Evolutionary conservation across 2,888 invertebrate genomes (phyloP), one percentile per base, ranked within the genome.

Genomic region (Meliscaeva auricollis): DNA sequence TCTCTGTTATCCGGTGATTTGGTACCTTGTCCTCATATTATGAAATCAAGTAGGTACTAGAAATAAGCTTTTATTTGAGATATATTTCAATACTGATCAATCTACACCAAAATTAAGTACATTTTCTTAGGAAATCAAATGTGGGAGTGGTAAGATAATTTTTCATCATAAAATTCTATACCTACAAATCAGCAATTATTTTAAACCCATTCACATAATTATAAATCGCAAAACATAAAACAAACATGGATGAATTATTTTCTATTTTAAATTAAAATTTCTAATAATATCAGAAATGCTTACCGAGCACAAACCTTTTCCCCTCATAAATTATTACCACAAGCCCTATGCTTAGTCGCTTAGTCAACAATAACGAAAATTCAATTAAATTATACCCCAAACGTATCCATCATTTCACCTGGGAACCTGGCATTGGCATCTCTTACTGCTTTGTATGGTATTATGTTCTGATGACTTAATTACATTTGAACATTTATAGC

Each of bases 401-500:
- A 66, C 64, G 41, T 66, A 72, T 66, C 64, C 64, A 56, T 66
- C 72, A 64, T 56, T 44, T 26, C 32, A 58, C 64, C 78, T 44
- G 56, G 4, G 54, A 11, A 9, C 11, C 9, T 38, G 38, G 38
- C 38, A n/a, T n/a, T 11, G 38, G 3, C 7, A n/a, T 26, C 30
- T 38, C 41, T 15, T 60, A 38, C 6, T 13, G 41, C 26, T 20
- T 56, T 5, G 13, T n/a, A 60, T 62, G 60, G 46, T 30, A 30
- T 48, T 48, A 30, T 66, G 1, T 66, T 48, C 20, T 48, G 78
- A 73, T 35, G 52, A n/a, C 73, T 79, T 79, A 79, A 73, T 79
- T 73, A 58, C 73, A 52, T 73, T 79, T 68, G 32, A 66, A 68
- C 32, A 32, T 32, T 17, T 66, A 32, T 44, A 58, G 32, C 32